Percentiles rank a stretch among this genome's conserved stretches.
Conservation (phyloP, 2,113 vertebrate species). For the Chaenogobius annularis region DNA sequence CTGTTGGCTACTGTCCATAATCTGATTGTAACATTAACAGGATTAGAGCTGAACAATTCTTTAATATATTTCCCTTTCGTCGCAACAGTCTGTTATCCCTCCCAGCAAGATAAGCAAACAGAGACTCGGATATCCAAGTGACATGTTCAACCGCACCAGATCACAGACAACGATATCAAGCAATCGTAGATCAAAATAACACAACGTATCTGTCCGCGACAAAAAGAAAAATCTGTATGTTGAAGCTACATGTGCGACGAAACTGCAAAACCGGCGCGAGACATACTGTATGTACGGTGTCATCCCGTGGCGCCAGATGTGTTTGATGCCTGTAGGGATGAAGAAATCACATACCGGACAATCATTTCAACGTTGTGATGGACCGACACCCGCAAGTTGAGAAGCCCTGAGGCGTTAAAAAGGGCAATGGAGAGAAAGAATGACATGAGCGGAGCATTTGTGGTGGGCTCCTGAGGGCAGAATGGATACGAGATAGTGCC, state of each 20-base stretch:
- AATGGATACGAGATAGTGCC: conserved; percentile 56
- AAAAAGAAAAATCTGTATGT: conserved; percentile 21
- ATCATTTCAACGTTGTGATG: conserved; percentile 57
- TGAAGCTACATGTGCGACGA: conserved; percentile 17
- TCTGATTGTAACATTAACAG: conserved; percentile 66
- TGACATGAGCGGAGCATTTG: conserved; percentile 37
- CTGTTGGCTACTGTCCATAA: conserved; percentile 47
- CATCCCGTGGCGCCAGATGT: conserved; percentile 31
- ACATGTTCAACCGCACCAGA: conserved; percentile 49
- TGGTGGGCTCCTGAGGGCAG: conserved; percentile 47
- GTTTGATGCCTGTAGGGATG: conserved; percentile 33
- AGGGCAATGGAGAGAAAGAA: conserved; percentile 38
- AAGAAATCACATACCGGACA: conserved; percentile 46
- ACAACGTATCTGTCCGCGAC: conserved; percentile 7
- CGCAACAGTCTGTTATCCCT: conserved; percentile 53
- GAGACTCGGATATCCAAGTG: conserved; percentile 45
- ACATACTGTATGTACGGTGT: conserved; percentile 3
- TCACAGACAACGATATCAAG: conserved; percentile 47
- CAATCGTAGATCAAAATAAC: conserved; percentile 47
- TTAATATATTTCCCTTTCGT: conserved; percentile 22
- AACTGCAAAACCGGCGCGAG: conserved; percentile 20
- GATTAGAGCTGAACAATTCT: conserved; percentile 60
- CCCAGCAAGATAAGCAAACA: conserved; percentile 38
- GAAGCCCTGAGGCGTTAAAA: conserved; percentile 34
- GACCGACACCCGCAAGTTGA: conserved; percentile 54